Conservation (phyloP, 2,888 invertebrate species). For the Deroplatys truncata region DNA sequence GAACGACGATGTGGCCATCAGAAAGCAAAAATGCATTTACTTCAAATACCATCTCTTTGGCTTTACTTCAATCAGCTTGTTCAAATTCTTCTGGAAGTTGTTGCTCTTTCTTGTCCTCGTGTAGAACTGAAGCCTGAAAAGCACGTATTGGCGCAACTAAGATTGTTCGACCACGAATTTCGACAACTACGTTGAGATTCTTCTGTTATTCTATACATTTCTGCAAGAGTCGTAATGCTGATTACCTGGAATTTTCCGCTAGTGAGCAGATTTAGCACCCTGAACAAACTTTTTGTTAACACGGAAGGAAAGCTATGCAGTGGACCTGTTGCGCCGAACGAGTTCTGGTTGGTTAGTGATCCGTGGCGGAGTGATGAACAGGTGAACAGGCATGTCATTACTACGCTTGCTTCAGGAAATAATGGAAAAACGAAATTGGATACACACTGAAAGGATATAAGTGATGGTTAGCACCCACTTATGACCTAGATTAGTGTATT, state of each 20-base stretch:
- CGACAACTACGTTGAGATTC: neutral
- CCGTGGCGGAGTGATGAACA: neutral
- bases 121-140: no score
- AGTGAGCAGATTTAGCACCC: neutral
- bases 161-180: no score
- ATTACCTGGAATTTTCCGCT: neutral
- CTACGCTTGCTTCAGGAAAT: neutral
- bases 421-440: neutral
- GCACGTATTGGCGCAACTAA: no score
- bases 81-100: no score
- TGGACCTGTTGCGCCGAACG: neutral
- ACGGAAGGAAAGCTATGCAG: neutral
- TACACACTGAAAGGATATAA: neutral
- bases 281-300: neutral
- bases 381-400: neutral
- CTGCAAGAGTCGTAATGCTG: neutral
- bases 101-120: no score
- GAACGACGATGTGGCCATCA: no score
- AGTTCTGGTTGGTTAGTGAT: neutral
- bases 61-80: no score
- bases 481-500: no score
- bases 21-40: no score
- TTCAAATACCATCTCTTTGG: no score
- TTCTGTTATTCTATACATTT: neutral
- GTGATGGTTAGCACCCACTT: no score